Evolutionary conservation across 2,797 vertebrate species (phyloP).

Genomic region (Micrastur ruficollis): DNA sequence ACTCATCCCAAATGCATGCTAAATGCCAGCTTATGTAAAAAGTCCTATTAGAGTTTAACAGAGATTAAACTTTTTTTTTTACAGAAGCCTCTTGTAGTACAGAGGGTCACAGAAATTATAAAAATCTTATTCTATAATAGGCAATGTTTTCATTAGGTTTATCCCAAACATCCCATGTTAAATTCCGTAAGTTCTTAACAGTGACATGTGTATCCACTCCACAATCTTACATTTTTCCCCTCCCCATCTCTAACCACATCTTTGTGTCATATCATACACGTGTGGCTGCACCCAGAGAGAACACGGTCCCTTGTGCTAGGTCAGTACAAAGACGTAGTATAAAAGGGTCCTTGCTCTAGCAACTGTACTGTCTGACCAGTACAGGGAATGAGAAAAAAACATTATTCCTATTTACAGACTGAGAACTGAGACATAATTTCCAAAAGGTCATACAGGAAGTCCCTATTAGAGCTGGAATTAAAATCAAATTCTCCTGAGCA

Average conservation of each 20-base stretch:
- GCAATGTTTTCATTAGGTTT: slow-evolving; percentile 30
- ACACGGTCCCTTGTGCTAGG: background rate
- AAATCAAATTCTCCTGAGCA: background rate
- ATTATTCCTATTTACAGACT: background rate
- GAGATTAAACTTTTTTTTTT: background rate
- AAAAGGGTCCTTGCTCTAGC: background rate
- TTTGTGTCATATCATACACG: background rate
- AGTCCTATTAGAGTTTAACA: background rate
- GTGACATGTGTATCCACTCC: background rate
- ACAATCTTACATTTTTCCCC: background rate
- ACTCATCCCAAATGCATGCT: slow-evolving; percentile 44
- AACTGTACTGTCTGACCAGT: background rate
- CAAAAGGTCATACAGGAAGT: background rate
- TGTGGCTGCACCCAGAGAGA: background rate
- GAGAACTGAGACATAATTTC: background rate
- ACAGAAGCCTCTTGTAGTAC: background rate
- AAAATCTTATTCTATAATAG: background rate
- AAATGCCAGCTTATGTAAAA: slow-evolving; percentile 22
- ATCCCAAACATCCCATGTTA: background rate
- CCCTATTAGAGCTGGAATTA: background rate
- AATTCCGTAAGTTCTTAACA: background rate
- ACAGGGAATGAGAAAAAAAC: background rate
- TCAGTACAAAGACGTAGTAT: background rate
- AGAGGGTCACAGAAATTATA: background rate
- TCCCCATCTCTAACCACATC: background rate